Conservation (phyloP, 1,140 invertebrate species). For the Ditylenchus dipsaci region DNA sequence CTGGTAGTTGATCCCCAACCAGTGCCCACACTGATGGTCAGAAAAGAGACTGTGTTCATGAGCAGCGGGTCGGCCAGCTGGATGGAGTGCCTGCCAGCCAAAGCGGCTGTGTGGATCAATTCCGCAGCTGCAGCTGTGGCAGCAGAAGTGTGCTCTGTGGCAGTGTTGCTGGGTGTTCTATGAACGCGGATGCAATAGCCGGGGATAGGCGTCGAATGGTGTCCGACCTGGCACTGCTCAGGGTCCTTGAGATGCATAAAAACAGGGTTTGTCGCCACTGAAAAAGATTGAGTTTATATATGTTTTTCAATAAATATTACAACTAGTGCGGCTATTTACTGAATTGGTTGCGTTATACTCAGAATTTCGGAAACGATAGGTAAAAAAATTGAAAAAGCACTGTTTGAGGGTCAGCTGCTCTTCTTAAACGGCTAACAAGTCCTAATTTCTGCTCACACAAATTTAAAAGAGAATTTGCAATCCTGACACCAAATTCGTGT, state of each 20-base stretch:
- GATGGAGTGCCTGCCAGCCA: neutral
- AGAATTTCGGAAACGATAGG: too few relatives aligned
- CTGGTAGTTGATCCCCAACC: conserved; percentile 56
- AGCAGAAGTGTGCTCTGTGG: neutral
- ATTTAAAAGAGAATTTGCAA: too few relatives aligned
- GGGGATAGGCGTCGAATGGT: conserved; percentile 53
- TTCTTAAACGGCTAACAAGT: too few relatives aligned
- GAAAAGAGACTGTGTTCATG: conserved; percentile 28
- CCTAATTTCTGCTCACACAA: too few relatives aligned
- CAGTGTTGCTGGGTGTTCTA: conserved; percentile 26
- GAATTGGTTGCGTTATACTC: too few relatives aligned
- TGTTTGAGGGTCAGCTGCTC: too few relatives aligned
- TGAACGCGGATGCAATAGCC: conserved; percentile 58
- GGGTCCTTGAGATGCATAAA: conserved; percentile 45
- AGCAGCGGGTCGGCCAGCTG: conserved; percentile 4
- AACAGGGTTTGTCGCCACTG: conserved; percentile 55
- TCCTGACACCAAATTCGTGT: too few relatives aligned
- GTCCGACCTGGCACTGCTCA: conserved; percentile 39
- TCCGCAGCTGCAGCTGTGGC: conserved; percentile 4
- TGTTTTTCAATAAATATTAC: too few relatives aligned
- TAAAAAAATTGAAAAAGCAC: too few relatives aligned
- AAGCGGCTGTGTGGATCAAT: conserved; percentile 11
- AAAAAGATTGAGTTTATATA: conserved; percentile 27
- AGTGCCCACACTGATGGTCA: conserved; percentile 51
- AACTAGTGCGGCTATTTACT: too few relatives aligned